Percentiles rank a stretch among this genome's conserved stretches.
Evolutionary conservation across 1,140 invertebrate species (phyloP).

Genomic region (Solenopsis invicta): DNA sequence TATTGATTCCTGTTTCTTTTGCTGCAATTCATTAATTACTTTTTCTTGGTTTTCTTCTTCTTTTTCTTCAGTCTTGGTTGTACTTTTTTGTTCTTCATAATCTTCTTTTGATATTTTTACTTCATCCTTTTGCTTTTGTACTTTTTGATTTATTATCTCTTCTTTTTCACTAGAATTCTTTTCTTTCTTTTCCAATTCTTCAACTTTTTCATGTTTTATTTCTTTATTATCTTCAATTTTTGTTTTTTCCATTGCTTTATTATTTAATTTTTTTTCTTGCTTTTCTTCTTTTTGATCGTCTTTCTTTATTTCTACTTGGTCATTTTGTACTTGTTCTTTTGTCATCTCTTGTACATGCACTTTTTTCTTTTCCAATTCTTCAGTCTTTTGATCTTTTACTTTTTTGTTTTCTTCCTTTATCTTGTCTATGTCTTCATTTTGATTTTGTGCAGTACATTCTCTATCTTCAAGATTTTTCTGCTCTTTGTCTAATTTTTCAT

Average conservation of each 20-base stretch:
- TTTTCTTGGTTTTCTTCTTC: slow-evolving; percentile 55
- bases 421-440: slow-evolving; percentile 24
- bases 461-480: slow-evolving; percentile 33
- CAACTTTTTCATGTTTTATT: slow-evolving; percentile 55
- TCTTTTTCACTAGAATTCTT: slow-evolving; percentile 54
- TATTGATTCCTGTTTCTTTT: slow-evolving; percentile 39
- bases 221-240: slow-evolving; percentile 54
- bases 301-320: slow-evolving; percentile 59
- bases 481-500: slow-evolving; percentile 38
- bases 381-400: slow-evolving; percentile 15
- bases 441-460: slow-evolving; percentile 21
- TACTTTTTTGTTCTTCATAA: slow-evolving; percentile 13
- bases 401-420: slow-evolving; percentile 62
- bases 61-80: slow-evolving; percentile 6
- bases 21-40: slow-evolving; percentile 31
- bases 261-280: slow-evolving; percentile 41
- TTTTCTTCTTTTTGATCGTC: slow-evolving; percentile 65
- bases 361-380: slow-evolving; percentile 58
- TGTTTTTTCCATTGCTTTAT: slow-evolving; percentile 64
- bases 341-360: slow-evolving; percentile 59
- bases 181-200: slow-evolving; percentile 65
- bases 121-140: slow-evolving; percentile 42
- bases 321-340: slow-evolving; percentile 57
- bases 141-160: slow-evolving; percentile 53
- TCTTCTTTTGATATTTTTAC: slow-evolving; percentile 23